These are phyloP conservation scores for Lasioglossum lativentre DNA, from an alignment of 2,888 invertebrate genomes.

Conservation along the genomic window DNA sequence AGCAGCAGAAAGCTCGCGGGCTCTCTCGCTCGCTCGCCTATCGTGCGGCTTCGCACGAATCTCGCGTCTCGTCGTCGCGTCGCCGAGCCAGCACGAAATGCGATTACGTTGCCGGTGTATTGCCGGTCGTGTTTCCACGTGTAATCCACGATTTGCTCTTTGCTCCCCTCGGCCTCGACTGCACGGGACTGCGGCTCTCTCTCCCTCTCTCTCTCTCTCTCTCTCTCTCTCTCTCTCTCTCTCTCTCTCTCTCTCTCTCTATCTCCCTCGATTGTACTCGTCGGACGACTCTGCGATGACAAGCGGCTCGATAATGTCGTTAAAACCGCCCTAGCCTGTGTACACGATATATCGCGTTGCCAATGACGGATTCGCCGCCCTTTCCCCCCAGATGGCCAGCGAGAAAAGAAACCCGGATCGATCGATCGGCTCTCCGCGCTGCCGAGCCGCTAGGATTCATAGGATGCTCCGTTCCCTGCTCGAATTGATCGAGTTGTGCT, in stretches of 20 bases:
- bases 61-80: slow-evolving; percentile 1
- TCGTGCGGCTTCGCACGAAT: slow-evolving; percentile 43
- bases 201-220: no score
- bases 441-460: not conserved
- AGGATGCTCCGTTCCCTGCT: not conserved
- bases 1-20: not conserved
- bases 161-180: not conserved
- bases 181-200: not conserved
- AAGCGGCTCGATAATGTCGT: slow-evolving; percentile 18
- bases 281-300: slow-evolving; percentile 2
- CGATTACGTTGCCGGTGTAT: slow-evolving; percentile 31
- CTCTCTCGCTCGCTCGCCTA: not conserved
- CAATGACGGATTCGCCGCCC: not conserved
- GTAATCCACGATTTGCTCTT: slow-evolving; percentile 32
- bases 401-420: not conserved
- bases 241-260: not conserved
- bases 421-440: not conserved
- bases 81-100: slow-evolving; percentile 29
- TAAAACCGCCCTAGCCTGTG: not conserved
- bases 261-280: not conserved
- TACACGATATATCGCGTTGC: not conserved
- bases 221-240: no score
- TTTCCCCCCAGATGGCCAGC: not conserved
- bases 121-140: slow-evolving; percentile 21
- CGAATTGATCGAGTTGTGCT: not conserved